Base-by-base conservation (phyloP, 2,888 invertebrate species). In the Drosophila cracens region DNA sequence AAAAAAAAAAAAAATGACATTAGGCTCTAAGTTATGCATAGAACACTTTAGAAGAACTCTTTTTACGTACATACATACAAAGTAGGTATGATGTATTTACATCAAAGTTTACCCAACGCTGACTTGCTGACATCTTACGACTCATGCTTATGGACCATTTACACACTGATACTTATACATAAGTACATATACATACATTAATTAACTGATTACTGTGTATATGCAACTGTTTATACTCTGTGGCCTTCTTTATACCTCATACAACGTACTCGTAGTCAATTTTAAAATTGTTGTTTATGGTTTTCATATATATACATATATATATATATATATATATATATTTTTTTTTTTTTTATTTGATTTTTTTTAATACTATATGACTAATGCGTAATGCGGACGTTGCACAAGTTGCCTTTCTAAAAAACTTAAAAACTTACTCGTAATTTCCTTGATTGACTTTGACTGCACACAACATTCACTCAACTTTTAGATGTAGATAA, bases 191-290 rank as follows among this genome's bases (percentile, higher is more conserved):
- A 70, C 67, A 82, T 58, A 49, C 58, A 60, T 70, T 57, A 57
- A 63, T 58, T 52, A 56, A 59, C 48, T 53, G 29, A 56, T 74
- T 52, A 33, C 38, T 72, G 46, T 46, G 65, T 57, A 73, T 56
- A 59, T 73, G 70, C 62, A 78, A 81, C 85, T 88, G 72, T 80
- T 88, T 82, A 81, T 76, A 91, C 90, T 89, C 90, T 87, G 91
- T 91, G 92, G 91, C 91, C 91, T 91, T 91, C 91, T 92, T 87
- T 84, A 89, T 87, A 89, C 91, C 89, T 87, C 90, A 90, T 89
- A 87, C 73, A 90, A 89, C 90, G 87, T 87, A 87, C 84, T 83
- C 54, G 80, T 88, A 88, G 87, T 89, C 89, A 90, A 90, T 87
- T 89, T 83, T 74, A 87, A 69, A 82, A 64, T 54, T 68, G 43